These are phyloP conservation scores for Standfussiana lucernea DNA, from an alignment of 2,888 invertebrate species.

Conservation along the genomic window DNA sequence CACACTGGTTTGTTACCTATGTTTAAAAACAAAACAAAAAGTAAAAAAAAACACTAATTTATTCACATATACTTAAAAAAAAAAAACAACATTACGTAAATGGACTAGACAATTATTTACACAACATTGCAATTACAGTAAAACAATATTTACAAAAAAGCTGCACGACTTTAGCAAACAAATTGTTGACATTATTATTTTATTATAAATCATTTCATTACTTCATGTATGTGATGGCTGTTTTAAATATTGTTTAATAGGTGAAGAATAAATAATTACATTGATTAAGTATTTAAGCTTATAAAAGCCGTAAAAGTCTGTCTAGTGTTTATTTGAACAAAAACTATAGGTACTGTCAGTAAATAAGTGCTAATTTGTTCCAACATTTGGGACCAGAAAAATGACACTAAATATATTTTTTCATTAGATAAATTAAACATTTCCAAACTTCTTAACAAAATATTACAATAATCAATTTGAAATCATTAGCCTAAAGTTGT, in stretches of 20 bases:
- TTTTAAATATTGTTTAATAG: not conserved
- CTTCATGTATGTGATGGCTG: not conserved
- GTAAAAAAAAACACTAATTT: constrained; percentile 28
- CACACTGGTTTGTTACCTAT: too few species aligned
- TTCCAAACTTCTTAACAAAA: not conserved
- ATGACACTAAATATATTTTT: not conserved
- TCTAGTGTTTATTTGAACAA: constrained; percentile 45
- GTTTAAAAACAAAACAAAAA: constrained; percentile 3
- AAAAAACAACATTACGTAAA: constrained; percentile 52
- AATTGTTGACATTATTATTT: not conserved
- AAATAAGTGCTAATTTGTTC: not conserved
- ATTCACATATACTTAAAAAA: constrained; percentile 55
- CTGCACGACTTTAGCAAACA: not conserved
- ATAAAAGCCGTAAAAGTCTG: not conserved
- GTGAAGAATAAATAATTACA: not conserved
- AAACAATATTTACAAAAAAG: constrained; percentile 46
- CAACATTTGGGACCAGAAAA: not conserved
- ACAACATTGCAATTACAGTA: constrained; percentile 30
- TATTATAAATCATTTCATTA: not conserved
- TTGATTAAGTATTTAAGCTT: not conserved
- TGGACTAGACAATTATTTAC: constrained; percentile 57
- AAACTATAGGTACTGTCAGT: not conserved
- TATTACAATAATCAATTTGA: constrained; percentile 18
- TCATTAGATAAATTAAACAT: not conserved
- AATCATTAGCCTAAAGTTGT: constrained; percentile 10